These are phyloP conservation scores for Sitta carolinensis DNA, from an alignment of 2,797 vertebrate species.

Conservation along the genomic window DNA sequence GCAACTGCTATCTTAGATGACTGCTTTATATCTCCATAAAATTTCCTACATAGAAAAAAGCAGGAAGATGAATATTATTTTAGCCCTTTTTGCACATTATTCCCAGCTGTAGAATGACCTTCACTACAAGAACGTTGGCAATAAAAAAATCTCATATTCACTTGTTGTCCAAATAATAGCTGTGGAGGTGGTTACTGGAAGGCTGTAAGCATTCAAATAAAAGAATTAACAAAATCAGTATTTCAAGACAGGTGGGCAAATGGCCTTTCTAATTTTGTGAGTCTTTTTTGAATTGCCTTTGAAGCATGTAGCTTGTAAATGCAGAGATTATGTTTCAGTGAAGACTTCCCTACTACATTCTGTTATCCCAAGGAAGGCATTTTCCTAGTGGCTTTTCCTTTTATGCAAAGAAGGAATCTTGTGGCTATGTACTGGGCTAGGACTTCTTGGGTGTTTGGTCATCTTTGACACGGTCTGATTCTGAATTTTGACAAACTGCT, in stretches of 20 bases:
- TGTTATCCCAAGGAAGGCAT: neutral
- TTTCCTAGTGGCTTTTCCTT: neutral
- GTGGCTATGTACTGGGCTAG: neutral
- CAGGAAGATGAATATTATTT: neutral
- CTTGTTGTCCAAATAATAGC: neutral
- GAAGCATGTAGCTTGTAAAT: neutral
- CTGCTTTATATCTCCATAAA: neutral
- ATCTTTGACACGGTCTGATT: neutral
- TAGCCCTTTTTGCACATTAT: neutral
- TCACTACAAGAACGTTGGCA: neutral
- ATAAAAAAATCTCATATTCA: neutral
- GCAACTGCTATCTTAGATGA: neutral
- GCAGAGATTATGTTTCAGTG: neutral
- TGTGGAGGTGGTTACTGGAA: neutral
- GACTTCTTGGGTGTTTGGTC: fast-evolving
- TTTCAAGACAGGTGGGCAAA: neutral
- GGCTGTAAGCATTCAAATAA: neutral
- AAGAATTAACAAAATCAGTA: neutral
- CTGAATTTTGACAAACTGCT: neutral
- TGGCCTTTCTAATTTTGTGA: neutral
- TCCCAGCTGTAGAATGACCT: neutral
- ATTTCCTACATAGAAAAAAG: neutral
- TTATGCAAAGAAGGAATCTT: neutral
- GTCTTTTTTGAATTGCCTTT: neutral
- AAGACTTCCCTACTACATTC: neutral